Evolutionary conservation across 2,888 invertebrate genomes (phyloP), one percentile per base, ranked within the genome.

Genomic region (Pardosa pseudoannulata): DNA sequence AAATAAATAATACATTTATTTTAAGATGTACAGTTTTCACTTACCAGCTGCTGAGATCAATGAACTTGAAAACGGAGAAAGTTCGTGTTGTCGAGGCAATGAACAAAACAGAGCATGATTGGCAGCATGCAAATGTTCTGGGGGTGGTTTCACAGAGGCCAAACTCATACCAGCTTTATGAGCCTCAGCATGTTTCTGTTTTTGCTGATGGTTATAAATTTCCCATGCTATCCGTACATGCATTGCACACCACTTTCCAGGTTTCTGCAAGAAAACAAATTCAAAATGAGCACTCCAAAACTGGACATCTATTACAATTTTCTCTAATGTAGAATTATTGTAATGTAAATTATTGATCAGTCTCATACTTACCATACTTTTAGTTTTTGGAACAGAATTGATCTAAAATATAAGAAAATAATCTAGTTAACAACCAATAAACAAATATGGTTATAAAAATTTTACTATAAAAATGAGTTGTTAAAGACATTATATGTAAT

Each of bases 201-300:
- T 96, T 91, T 95, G 95, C 91, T 98, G 98, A 91, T 98, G 96
- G 91, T 97, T 96, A 93, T 98, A 98, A 90, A 99, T 98, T 93
- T 98, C 98, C 98, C 98, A 98, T 88, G 98, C 98, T 91, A 99
- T 97, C 89, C 97, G 94, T 27, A 98, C 98, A 92, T 99, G 98
- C 96, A 98, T 98, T 46, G 98, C 97, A 93, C 98, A 98, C 98
- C 98, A 99, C 91, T 97, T 97, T 88, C 98, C 98, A 89, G 96
- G 95, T 94, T 97, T 98, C 97, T 97, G 92, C 68, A 73, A 74
- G 56, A 11, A 16, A 80, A 74, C 0, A 79, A 56, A 32, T 19
- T 32, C 19, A 16, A 36, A 19, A 7, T 31, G 27, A n/a, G 29
- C 6, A 64, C 28, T 23, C 13, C 5, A 1, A 64, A 23, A 6